These are phyloP conservation scores for Eilema sororculum DNA, from an alignment of 2,888 invertebrate genomes.

Conservation along the genomic window DNA sequence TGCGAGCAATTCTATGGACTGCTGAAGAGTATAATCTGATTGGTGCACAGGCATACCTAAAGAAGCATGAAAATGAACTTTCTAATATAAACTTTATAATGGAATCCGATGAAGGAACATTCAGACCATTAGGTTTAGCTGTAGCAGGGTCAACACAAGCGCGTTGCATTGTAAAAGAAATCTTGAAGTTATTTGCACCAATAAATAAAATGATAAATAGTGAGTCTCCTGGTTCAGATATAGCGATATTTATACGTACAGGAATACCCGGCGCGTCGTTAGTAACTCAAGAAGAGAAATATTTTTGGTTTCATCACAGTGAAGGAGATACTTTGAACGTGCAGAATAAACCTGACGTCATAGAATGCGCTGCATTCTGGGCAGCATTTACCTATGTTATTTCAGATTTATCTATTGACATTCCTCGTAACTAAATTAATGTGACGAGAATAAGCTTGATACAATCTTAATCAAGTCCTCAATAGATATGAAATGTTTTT, in stretches of 20 bases:
- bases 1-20: constrained; percentile 93
- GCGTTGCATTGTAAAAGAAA: constrained; percentile 89
- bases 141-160: constrained; percentile 89
- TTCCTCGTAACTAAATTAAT: constrained; percentile 79
- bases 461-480: too few relatives aligned
- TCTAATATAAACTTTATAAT: constrained; percentile 91
- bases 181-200: constrained; percentile 88
- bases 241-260: constrained; percentile 86
- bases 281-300: constrained; percentile 89
- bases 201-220: constrained; percentile 86
- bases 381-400: constrained; percentile 91
- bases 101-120: constrained; percentile 95
- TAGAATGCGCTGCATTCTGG: constrained; percentile 91
- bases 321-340: constrained; percentile 92
- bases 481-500: too few relatives aligned
- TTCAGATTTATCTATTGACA: constrained; percentile 90
- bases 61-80: constrained; percentile 85
- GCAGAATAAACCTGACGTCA: constrained; percentile 88
- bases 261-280: constrained; percentile 91
- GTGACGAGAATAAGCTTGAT: neutral
- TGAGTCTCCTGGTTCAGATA: constrained; percentile 90
- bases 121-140: constrained; percentile 90
- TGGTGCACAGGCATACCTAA: constrained; percentile 90
- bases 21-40: constrained; percentile 91
- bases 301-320: constrained; percentile 91